Percentiles rank a stretch among this genome's conserved stretches.
Conservation (phyloP, 2,797 vertebrate genomes). For the Etheostoma perlongum region DNA sequence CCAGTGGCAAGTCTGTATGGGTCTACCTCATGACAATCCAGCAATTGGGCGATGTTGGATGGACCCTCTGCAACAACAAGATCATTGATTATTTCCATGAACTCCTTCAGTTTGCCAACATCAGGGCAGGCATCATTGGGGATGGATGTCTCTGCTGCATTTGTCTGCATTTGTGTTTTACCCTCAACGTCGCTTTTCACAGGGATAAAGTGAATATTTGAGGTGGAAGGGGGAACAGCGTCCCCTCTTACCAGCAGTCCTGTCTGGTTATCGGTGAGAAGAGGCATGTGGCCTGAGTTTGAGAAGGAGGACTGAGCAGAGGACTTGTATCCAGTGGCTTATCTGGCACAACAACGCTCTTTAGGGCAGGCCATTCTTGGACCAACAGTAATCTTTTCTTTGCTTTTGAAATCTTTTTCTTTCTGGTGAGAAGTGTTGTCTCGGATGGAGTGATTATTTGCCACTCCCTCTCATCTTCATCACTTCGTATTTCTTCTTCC, state of each 20-base stretch:
- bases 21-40: fast-evolving
- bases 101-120: neutral
- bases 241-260: neutral
- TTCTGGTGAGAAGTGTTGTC: neutral
- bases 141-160: neutral
- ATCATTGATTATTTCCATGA: neutral
- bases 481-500: neutral
- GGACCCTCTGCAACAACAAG: fast-evolving
- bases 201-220: neutral
- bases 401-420: neutral
- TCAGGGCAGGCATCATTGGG: fast-evolving
- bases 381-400: too few species aligned
- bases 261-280: neutral
- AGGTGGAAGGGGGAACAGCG: neutral
- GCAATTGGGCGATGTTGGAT: too few species aligned
- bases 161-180: neutral
- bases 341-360: neutral
- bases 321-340: neutral
- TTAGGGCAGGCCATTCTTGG: neutral
- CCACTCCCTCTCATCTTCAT: neutral
- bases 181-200: neutral
- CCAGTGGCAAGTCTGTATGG: fast-evolving
- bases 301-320: neutral
- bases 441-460: neutral
- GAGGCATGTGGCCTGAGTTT: neutral